Percentiles rank a stretch among this genome's conserved stretches.
These are phyloP conservation scores for Eurytoma adleriae DNA, from an alignment of 2,888 invertebrate genomes.

Conservation along the genomic window DNA sequence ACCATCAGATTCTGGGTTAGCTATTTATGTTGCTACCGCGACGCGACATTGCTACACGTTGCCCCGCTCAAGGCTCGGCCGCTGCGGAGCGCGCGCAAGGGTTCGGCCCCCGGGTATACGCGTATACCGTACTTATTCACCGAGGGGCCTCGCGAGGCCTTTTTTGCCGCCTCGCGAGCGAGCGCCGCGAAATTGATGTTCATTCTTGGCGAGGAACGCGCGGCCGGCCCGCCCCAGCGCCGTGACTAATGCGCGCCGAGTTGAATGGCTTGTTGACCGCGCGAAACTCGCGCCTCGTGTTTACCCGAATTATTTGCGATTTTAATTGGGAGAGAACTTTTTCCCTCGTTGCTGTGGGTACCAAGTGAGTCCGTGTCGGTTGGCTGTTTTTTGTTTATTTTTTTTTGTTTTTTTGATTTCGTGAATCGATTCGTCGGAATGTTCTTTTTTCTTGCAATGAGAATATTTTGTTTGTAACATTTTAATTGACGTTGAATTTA, in stretches of 20 bases:
- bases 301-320: conserved; percentile 35
- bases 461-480: too few relatives aligned
- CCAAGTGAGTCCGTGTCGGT: too few relatives aligned
- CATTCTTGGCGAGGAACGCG: conserved; percentile 1
- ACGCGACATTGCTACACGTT: conserved; percentile 62
- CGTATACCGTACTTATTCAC: not conserved
- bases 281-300: not conserved
- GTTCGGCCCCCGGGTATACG: not conserved
- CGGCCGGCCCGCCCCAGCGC: not conserved
- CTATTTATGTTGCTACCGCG: conserved; percentile 64
- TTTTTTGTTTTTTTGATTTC: too few relatives aligned
- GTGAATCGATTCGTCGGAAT: too few relatives aligned
- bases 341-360: conserved; percentile 7
- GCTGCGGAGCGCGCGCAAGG: conserved; percentile 10
- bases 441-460: too few relatives aligned
- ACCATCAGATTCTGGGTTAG: conserved; percentile 67
- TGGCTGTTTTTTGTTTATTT: too few relatives aligned
- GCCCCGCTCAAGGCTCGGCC: not conserved
- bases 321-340: conserved; percentile 5
- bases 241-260: conserved; percentile 9
- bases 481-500: too few relatives aligned
- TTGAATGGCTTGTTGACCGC: conserved; percentile 35
- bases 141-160: not conserved
- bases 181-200: not conserved
- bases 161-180: not conserved